These are phyloP conservation scores for Sphinx pinastri DNA, from an alignment of 2,888 invertebrate species.

Conservation along the genomic window DNA sequence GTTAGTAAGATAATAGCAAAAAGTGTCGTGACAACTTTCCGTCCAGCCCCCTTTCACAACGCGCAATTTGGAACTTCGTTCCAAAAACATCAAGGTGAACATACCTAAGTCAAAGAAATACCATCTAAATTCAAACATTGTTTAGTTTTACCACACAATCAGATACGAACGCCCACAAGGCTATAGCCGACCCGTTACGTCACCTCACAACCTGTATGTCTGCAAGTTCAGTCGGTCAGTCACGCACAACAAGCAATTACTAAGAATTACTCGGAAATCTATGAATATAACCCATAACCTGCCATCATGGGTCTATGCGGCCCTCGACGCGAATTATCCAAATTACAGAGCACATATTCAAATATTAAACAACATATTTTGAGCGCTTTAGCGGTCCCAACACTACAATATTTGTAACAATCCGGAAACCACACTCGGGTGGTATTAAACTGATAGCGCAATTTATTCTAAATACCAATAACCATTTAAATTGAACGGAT, in stretches of 20 bases:
- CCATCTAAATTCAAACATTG: background rate
- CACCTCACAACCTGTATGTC: slow-evolving; percentile 13
- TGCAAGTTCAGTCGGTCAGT: slow-evolving; percentile 44
- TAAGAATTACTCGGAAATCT: slow-evolving; percentile 63
- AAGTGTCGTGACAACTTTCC: no score
- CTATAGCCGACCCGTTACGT: slow-evolving; percentile 1
- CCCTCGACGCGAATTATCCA: slow-evolving; percentile 22
- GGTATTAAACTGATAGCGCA: slow-evolving; percentile 18
- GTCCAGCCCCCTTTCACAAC: no score
- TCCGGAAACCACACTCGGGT: slow-evolving; percentile 21
- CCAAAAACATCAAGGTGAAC: no score
- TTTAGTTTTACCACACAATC: slow-evolving; percentile 7
- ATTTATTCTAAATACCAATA: slow-evolving; percentile 13
- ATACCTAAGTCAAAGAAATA: background rate
- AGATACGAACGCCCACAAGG: background rate
- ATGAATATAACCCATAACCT: slow-evolving; percentile 60
- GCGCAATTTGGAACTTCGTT: no score
- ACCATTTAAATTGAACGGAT: slow-evolving; percentile 1
- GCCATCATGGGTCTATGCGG: slow-evolving; percentile 28
- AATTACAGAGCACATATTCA: slow-evolving; percentile 29
- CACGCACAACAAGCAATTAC: slow-evolving; percentile 58
- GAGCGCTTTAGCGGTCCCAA: slow-evolving; percentile 15
- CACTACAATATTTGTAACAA: slow-evolving; percentile 20
- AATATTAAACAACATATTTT: slow-evolving; percentile 23
- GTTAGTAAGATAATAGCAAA: no score